Evolutionary conservation across 2,888 invertebrate genomes (phyloP), one percentile per base, ranked within the genome.

Genomic region (Tryphoninae sp.): DNA sequence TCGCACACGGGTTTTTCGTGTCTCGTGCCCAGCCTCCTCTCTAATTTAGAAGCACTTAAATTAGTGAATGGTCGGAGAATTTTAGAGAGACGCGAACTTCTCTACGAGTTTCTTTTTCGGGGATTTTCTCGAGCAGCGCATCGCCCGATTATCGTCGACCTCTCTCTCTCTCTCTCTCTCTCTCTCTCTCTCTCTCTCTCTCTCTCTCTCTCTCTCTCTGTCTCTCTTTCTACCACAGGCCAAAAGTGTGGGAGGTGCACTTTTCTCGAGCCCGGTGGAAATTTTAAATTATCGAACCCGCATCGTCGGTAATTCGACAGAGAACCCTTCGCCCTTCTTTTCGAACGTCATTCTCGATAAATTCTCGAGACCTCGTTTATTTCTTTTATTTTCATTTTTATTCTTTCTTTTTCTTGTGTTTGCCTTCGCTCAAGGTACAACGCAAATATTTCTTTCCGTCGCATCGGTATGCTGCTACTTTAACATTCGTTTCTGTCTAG

Each of bases 41-140:
- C 86, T 84, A 86, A 88, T 88, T 87, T 88, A 88, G 87, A 88
- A 86, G 51, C 86, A 86, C 88, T 87, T 86, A 88, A 87, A 88
- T 88, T 84, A 86, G 85, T 84, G 84, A 83, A 76, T 82, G 81
- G 71, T 65, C 71, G 72, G 22, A 69, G 71, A 69, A 61, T 19
- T 22, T 45, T 45, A 9, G 45, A 45, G 45, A 45, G 45, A 45
- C 2, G 2, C 3, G 45, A 45, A 45, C 45, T 45, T 45, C 11
- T 13, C 11, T 13, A 45, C 13, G 42, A 78, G 58, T 33, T 11
- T 45, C n/a, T 22, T 45, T 65, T 49, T 13, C 13, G 16, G 23
- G 13, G 3, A 8, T 26, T 51, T 64, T 51, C 51, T 22, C 22
- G 45, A 22, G 42, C 9, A 62, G 42, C 16, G 42, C 62, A 62